These are phyloP conservation scores for Trichomycterus rosablanca DNA, from an alignment of 2,113 vertebrate genomes.

Conservation along the genomic window DNA sequence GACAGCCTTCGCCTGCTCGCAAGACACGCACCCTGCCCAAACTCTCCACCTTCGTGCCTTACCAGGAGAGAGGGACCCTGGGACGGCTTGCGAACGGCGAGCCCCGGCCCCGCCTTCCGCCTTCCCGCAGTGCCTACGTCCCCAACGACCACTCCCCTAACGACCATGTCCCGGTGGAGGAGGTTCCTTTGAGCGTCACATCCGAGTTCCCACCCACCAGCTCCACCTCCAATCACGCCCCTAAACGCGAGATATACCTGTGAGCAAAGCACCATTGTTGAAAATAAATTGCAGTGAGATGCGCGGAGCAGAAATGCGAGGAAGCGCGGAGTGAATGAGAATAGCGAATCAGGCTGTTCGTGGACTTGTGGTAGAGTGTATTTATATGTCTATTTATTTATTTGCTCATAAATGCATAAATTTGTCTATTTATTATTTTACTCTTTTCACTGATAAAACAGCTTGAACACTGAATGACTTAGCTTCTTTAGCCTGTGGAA, in stretches of 20 bases:
- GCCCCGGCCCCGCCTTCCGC: slow-evolving; percentile 87
- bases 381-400: slow-evolving; percentile 68
- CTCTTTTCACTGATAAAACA: slow-evolving; percentile 29
- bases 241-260: slow-evolving; percentile 98
- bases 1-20: slow-evolving; percentile 89
- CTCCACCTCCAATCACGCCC: slow-evolving; percentile 81
- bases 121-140: slow-evolving; percentile 99
- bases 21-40: slow-evolving; percentile 95
- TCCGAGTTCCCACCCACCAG: slow-evolving; percentile 89
- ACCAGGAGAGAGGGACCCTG: slow-evolving; percentile 98
- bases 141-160: slow-evolving; percentile 87
- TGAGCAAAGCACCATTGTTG: slow-evolving; percentile 67
- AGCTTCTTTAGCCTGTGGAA: slow-evolving; percentile 67
- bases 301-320: not conserved
- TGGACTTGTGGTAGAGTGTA: slow-evolving; percentile 49
- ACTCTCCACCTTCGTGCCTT: slow-evolving; percentile 99
- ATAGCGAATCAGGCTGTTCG: slow-evolving; percentile 45
- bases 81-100: slow-evolving; percentile 90
- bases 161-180: slow-evolving; percentile 95
- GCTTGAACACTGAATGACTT: slow-evolving; percentile 37
- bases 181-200: slow-evolving; percentile 95
- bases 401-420: slow-evolving; percentile 42
- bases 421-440: slow-evolving; percentile 46
- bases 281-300: slow-evolving; percentile 44
- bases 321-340: slow-evolving; percentile 34